Base-by-base conservation (phyloP, 1,140 invertebrate genomes). In the Ericerus pela region DNA sequence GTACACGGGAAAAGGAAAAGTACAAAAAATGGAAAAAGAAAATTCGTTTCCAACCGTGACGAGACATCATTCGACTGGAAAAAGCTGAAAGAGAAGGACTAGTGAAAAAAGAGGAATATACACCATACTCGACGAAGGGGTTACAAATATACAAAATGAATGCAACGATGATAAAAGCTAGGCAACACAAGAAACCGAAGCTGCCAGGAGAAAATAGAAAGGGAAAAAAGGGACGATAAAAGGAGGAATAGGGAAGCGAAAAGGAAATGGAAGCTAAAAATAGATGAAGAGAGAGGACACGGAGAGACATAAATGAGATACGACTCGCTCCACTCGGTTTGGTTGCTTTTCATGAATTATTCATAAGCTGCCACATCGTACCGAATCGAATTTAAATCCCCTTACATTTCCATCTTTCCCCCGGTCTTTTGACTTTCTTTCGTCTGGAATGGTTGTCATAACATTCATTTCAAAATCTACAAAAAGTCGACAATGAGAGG, bases 321-420 rank as follows among this genome's bases (percentile, higher is more conserved):
- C 41, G 41, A 47, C 41, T 47, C 41, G 41, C 41, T 47, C 26
- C 41, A 47, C 41, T 47, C 41, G 41, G 41, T 47, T 47, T 47
- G 41, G 41, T 47, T 47, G 41, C 41, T 47, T 47, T 24, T 47
- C 41, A 47, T 47, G 41, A 47, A 47, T 47, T 47, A 47, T 47
- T 47, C 41, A 47, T 47, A 47, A 47, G 41, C 41, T 47, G 41
- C 41, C 41, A 47, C 41, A 47, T 24, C 26, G 26, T 24, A 47
- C 41, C 41, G 41, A 47, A 47, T 47, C 41, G 41, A 47, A 47
- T 47, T 47, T 47, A 47, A 47, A 47, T 47, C 41, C 41, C 41
- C 26, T 24, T 24, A 24, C 41, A 10, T 47, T 47, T 16, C 41
- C 10, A 3, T 24, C 16, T 22, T 24, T 20, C 41, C 20, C 30